Evolutionary conservation across 2,113 vertebrate genomes (phyloP), one percentile per base, ranked within the genome.

Genomic region (Aegotheles bennettii): DNA sequence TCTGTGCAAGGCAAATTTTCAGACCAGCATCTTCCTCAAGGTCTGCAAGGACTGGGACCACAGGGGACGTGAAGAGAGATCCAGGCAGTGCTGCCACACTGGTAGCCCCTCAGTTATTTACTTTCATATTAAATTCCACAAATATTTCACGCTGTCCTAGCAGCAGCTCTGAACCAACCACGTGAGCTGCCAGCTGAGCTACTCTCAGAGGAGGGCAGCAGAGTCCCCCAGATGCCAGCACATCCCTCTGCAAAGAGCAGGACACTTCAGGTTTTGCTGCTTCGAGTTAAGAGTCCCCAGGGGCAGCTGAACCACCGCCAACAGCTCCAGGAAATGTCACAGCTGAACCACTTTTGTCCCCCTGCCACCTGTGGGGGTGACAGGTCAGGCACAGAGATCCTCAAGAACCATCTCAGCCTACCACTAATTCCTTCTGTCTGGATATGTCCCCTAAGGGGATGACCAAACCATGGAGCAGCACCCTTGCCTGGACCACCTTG

Each of bases 121-220:
- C 31, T 89, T 91, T 17, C 31, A 25, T 63, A n/a, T 50, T 42
- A 64, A 93, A 96, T 96, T 80, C 90, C 90, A 77, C 31, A 19
- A 35, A 67, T 93, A 59, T 35, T 86, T 93, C 15, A 2, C n/a
- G 53, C 18, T 71, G 53, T 76, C 81, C 51, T 33, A n/a, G 8
- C 17, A 48, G 87, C 63, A 85, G 74, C 74, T 70, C 63, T 10
- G 60, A 71, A 45, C 43, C n/a, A 71, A 45, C 43, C n/a, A 21
- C 38, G 9, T 0, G 1, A 88, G 70, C 75, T 91, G 89, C 75
- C 75, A 36, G 87, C 7, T 0, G 90, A 71, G 76, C 69, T 95
- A 6, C 86, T 90, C 76, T 90, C 90, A 79, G 76, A 93, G 90
- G 90, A 95, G 93, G 91, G 94, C 94, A 94, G 96, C 87, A 92